phyloP scores from a whole-genome alignment of 1,140 invertebrate species.

The Drosophila watanabei region DNA sequence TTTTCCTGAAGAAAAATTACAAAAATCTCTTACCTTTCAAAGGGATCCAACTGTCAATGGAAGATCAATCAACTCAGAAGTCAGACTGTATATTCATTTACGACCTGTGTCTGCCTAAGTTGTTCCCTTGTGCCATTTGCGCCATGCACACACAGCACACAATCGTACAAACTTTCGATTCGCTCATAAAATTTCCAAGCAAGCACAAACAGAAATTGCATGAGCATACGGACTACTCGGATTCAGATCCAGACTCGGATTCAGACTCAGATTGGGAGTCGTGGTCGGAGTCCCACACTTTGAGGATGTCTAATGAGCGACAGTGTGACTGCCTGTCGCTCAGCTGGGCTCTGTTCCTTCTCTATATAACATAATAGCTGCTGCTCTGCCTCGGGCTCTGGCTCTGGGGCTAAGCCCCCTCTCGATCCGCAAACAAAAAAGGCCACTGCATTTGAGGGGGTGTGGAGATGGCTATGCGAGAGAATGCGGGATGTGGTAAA shows the following conservation, averaged over 20 bases:
- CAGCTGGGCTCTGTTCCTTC: constrained; percentile 47
- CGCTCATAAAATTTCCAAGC: constrained; percentile 68
- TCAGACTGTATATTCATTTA: constrained; percentile 42
- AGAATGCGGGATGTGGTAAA: constrained; percentile 39
- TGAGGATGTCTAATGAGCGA: constrained; percentile 61
- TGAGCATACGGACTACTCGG: constrained; percentile 38
- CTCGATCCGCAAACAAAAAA: constrained; percentile 24
- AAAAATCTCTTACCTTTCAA: background rate
- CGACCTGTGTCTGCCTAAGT: constrained; percentile 42
- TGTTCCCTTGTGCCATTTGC: constrained; percentile 59
- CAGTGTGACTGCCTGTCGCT: constrained; percentile 48
- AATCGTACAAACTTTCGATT: constrained; percentile 66
- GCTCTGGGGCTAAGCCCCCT: constrained; percentile 16
- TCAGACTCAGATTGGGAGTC: constrained; percentile 28
- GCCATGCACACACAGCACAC: constrained; percentile 34
- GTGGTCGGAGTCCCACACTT: constrained; percentile 26
- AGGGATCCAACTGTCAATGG: no score
- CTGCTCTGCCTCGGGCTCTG: background rate
- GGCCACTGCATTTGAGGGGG: constrained; percentile 31
- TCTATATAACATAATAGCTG: constrained; percentile 1
- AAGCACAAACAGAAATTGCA: constrained; percentile 55
- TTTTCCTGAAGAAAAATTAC: background rate
- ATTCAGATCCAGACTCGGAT: constrained; percentile 25
- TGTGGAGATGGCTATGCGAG: constrained; percentile 12
- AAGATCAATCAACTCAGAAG: background rate